A percentile compares a stretch with the other conserved stretches of the same genome.
Conservation (phyloP, 2,888 invertebrate genomes). For the Limenitis camilla region DNA sequence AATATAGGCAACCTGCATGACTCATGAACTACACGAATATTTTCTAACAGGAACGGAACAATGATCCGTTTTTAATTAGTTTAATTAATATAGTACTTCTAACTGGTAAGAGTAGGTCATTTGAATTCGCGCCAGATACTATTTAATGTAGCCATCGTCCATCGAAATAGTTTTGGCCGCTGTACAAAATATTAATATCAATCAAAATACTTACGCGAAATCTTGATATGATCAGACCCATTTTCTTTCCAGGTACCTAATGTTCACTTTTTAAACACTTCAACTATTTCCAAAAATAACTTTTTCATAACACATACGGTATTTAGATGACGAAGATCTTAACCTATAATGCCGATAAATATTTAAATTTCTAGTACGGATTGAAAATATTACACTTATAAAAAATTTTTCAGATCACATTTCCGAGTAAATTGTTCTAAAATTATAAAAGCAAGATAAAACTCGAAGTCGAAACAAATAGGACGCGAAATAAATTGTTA, state of each 20-base stretch:
- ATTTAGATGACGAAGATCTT: constrained; percentile 57
- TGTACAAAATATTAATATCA: constrained; percentile 40
- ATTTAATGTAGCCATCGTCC: constrained; percentile 32
- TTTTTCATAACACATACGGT: constrained; percentile 47
- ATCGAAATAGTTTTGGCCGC: constrained; percentile 63
- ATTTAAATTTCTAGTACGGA: constrained; percentile 29
- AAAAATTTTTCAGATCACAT: constrained; percentile 19
- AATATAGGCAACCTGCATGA: too few relatives aligned
- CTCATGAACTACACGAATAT: too few relatives aligned
- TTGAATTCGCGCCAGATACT: constrained; percentile 64
- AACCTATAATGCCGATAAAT: constrained; percentile 54
- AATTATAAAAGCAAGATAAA: constrained; percentile 8
- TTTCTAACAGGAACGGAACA: not conserved
- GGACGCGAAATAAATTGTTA: constrained; percentile 8
- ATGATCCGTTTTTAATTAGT: constrained; percentile 2
- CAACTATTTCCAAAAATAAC: constrained; percentile 55
- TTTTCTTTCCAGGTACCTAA: constrained; percentile 41
- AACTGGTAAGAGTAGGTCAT: constrained; percentile 36
- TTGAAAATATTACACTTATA: constrained; percentile 23
- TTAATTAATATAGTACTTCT: constrained; percentile 33
- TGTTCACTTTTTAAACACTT: constrained; percentile 29
- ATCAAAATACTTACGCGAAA: constrained; percentile 76
- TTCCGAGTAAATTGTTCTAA: constrained; percentile 8
- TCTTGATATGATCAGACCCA: constrained; percentile 80
- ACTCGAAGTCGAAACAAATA: constrained; percentile 24